Conservation (phyloP, 2,113 vertebrate genomes). For the Collichthys lucidus region DNA sequence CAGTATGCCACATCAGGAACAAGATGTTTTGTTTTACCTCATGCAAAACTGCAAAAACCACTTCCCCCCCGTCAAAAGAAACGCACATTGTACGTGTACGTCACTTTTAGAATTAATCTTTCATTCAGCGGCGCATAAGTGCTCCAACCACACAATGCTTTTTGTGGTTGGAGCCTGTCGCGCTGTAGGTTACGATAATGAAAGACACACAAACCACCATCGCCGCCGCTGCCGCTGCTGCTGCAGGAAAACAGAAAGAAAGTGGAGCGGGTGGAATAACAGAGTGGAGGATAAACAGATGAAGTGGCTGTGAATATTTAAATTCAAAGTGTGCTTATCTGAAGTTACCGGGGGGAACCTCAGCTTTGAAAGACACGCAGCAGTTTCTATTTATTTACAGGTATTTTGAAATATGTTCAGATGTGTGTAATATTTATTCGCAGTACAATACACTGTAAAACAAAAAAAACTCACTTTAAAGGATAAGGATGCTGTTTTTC, state of each 20-base stretch:
- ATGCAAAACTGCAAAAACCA: conserved; percentile 52
- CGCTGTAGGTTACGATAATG: conserved; percentile 3
- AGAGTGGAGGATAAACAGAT: not conserved
- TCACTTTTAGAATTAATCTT: conserved; percentile 53
- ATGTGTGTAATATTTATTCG: conserved; percentile 18
- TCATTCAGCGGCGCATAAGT: conserved; percentile 45
- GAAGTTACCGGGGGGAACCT: conserved; percentile 1
- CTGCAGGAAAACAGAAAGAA: conserved; percentile 13
- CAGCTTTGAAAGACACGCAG: conserved; percentile 20
- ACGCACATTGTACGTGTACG: conserved; percentile 38
- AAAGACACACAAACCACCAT: conserved; percentile 34
- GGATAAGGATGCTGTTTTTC: not conserved
- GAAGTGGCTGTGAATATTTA: conserved; percentile 32
- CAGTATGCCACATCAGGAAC: conserved; percentile 39
- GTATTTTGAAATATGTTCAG: conserved; percentile 19
- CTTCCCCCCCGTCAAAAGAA: conserved; percentile 35
- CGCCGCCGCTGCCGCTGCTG: conserved; percentile 6
- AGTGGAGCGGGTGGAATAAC: not conserved
- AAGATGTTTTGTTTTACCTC: conserved; percentile 51
- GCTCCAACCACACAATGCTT: conserved; percentile 33
- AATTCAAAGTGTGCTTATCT: conserved; percentile 25
- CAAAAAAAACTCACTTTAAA: not conserved
- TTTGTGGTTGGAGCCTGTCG: conserved; percentile 38
- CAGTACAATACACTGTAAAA: conserved; percentile 47
- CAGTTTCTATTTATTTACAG: conserved; percentile 47